phyloP scores from a whole-genome alignment of 1,140 invertebrate species.

The Drosophila pachea region DNA sequence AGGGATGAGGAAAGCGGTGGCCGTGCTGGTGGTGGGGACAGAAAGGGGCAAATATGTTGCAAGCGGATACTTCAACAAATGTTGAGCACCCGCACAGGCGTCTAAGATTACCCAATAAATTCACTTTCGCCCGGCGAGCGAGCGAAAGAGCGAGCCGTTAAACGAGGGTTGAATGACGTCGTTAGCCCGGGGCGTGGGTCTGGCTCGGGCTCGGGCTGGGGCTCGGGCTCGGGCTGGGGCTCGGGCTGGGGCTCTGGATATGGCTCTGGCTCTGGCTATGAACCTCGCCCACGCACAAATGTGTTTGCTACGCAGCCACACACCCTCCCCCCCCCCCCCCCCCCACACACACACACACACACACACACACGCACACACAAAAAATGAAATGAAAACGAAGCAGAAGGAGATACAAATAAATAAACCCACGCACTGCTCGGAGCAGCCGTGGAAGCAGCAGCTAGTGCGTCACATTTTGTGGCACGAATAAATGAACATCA shows the following conservation, averaged over 20 bases:
- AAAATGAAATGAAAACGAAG: background rate
- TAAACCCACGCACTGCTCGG: background rate
- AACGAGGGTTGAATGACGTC: conserved; percentile 29
- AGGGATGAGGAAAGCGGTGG: no score
- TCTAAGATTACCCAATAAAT: conserved; percentile 35
- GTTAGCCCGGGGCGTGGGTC: background rate
- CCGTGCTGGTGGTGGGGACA: no score
- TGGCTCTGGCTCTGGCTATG: conserved; percentile 6
- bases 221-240: no score
- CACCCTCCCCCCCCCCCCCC: no score
- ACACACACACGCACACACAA: no score
- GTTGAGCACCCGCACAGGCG: conserved; percentile 30
- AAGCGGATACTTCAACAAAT: conserved; percentile 21
- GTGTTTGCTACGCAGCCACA: conserved; percentile 32
- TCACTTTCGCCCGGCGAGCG: conserved; percentile 23
- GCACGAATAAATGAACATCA: conserved; percentile 6
- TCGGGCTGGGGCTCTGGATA: no score
- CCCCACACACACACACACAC: no score
- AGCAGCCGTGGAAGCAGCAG: conserved; percentile 8
- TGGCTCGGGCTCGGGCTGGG: background rate
- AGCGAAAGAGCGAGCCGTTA: background rate
- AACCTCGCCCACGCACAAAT: conserved; percentile 59
- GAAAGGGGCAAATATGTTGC: conserved; percentile 17
- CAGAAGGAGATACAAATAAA: conserved; percentile 1
- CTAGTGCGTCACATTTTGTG: conserved; percentile 21